Conservation (phyloP, 2,113 vertebrate species). For the Promerops cafer region DNA sequence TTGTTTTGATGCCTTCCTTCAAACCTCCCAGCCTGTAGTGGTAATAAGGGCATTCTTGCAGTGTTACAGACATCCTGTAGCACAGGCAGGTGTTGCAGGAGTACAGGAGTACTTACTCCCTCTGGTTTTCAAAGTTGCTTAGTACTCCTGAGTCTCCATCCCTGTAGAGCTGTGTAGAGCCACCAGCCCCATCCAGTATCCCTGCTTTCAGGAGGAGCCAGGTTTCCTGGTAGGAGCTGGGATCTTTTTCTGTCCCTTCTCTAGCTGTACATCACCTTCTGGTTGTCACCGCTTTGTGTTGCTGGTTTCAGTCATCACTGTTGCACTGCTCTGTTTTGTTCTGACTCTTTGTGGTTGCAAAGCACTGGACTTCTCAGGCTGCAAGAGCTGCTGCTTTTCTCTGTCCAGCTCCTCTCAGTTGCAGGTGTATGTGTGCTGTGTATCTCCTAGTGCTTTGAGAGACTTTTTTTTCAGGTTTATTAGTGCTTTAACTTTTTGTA, state of each 20-base stretch:
- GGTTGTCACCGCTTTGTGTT: not conserved
- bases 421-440: not conserved
- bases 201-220: not conserved
- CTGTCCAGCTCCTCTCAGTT: not conserved
- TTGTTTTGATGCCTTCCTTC: not conserved
- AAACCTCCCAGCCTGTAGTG: not conserved
- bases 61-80: not conserved
- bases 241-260: not conserved
- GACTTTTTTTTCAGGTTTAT: not conserved
- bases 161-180: not conserved
- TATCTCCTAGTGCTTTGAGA: not conserved
- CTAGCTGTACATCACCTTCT: not conserved
- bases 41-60: not conserved
- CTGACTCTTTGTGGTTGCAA: not conserved
- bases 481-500: not conserved
- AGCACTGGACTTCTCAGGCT: not conserved
- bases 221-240: not conserved
- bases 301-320: not conserved
- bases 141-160: fast-evolving
- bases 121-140: not conserved
- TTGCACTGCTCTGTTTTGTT: not conserved
- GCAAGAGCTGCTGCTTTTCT: not conserved
- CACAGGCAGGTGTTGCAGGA: not conserved
- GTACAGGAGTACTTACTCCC: not conserved
- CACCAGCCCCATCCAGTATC: not conserved